Evolutionary conservation across 2,113 vertebrate species (phyloP).

Genomic region (Ornithorhynchus anatinus): DNA sequence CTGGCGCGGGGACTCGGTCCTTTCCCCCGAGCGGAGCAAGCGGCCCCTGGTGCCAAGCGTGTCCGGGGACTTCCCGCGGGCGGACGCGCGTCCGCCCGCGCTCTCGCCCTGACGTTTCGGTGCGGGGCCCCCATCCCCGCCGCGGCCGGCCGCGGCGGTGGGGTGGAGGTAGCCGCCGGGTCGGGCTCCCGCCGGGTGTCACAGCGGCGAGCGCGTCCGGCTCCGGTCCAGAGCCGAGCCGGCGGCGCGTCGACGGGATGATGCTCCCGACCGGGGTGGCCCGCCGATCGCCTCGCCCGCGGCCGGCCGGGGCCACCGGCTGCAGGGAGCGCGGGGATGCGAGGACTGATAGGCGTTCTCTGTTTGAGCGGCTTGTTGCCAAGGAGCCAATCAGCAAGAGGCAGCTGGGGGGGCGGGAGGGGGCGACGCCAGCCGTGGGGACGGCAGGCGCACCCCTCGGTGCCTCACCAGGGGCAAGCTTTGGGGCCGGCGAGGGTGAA

Average conservation of each 20-base stretch:
- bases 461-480: too few relatives aligned
- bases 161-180: slow-evolving; percentile 1
- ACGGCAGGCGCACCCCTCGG: too few relatives aligned
- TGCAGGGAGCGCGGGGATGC: slow-evolving; percentile 54
- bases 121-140: not conserved
- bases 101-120: too few relatives aligned
- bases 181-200: slow-evolving; percentile 65
- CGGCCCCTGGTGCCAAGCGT: too few relatives aligned
- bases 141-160: not conserved
- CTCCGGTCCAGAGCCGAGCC: slow-evolving; percentile 71
- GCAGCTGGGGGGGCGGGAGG: slow-evolving; percentile 52
- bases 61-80: too few relatives aligned
- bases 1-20: too few relatives aligned
- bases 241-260: slow-evolving; percentile 70
- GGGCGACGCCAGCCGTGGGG: too few relatives aligned
- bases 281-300: slow-evolving; percentile 77
- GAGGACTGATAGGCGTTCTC: slow-evolving; percentile 57
- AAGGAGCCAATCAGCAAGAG: slow-evolving; percentile 54
- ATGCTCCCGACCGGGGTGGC: slow-evolving; percentile 71
- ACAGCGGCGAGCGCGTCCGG: slow-evolving; percentile 80
- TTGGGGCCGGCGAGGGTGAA: too few relatives aligned
- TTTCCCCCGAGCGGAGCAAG: too few relatives aligned
- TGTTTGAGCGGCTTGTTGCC: slow-evolving; percentile 69
- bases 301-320: slow-evolving; percentile 68
- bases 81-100: too few relatives aligned